These are phyloP conservation scores for Calosoma granatense DNA, from an alignment of 1,140 invertebrate genomes.

Conservation along the genomic window DNA sequence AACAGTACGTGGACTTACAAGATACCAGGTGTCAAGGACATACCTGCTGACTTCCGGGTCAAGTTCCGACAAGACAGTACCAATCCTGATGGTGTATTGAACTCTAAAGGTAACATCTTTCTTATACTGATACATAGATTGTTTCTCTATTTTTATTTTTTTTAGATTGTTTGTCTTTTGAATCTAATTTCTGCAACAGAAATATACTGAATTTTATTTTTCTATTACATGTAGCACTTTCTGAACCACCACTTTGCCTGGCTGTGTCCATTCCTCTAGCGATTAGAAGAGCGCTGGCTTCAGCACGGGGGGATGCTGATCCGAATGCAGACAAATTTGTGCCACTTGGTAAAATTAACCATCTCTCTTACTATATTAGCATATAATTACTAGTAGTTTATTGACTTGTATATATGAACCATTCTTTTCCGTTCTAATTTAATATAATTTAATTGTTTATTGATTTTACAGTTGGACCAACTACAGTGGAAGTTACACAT, in stretches of 20 bases:
- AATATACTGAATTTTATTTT: background rate
- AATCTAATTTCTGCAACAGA: conserved; percentile 16
- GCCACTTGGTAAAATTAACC: conserved; percentile 29
- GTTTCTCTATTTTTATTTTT: no score
- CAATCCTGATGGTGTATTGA: conserved; percentile 57
- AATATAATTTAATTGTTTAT: background rate
- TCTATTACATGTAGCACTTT: conserved; percentile 49
- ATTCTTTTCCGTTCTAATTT: no score
- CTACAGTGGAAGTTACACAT: background rate
- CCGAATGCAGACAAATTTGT: conserved; percentile 31
- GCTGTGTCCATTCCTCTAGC: conserved; percentile 54
- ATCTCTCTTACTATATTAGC: background rate
- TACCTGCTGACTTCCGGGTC: conserved; percentile 73
- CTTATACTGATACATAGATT: no score
- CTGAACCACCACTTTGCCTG: conserved; percentile 69
- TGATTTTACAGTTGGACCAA: background rate
- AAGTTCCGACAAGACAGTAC: conserved; percentile 57
- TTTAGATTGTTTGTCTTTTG: no score
- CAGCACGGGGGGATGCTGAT: conserved; percentile 49
- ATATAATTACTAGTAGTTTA: no score
- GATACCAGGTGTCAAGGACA: conserved; percentile 70
- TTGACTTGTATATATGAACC: no score
- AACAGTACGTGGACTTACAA: conserved; percentile 80
- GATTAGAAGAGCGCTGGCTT: conserved; percentile 57
- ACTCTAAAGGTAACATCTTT: conserved; percentile 63